These are phyloP conservation scores for Toxostoma redivivum DNA, from an alignment of 2,113 vertebrate genomes.

Conservation along the genomic window DNA sequence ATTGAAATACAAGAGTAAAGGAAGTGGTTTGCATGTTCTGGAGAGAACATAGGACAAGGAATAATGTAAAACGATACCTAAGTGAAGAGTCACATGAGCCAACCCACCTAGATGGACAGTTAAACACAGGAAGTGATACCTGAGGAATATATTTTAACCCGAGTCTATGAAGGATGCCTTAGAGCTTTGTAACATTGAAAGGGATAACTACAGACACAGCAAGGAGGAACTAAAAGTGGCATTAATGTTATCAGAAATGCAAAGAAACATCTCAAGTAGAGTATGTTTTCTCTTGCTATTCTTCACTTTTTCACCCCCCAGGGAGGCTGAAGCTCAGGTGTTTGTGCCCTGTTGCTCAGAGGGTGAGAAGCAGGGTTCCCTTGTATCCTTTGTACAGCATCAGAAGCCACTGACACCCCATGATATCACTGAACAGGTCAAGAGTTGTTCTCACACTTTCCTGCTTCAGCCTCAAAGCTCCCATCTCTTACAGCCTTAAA, in stretches of 20 bases:
- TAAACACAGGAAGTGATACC: neutral
- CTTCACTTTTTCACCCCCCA: neutral
- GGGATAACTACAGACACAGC: neutral
- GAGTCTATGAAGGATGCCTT: neutral
- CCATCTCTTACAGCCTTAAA: neutral
- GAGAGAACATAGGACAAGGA: neutral
- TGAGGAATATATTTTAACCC: neutral
- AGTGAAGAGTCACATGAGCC: neutral
- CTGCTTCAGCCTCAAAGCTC: neutral
- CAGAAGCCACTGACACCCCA: neutral
- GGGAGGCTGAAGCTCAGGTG: neutral
- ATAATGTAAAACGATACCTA: neutral
- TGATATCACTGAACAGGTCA: rapidly evolving
- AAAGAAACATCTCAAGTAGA: neutral
- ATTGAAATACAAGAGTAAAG: neutral
- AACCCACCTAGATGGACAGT: neutral
- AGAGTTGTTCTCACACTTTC: neutral
- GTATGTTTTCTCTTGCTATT: neutral
- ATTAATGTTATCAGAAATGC: neutral
- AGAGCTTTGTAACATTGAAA: neutral
- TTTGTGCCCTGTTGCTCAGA: neutral
- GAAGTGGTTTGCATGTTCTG: neutral
- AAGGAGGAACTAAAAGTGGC: neutral
- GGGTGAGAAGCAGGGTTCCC: neutral
- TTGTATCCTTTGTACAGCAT: neutral